Base-by-base conservation (phyloP, 64 coral and sea anemone species). In the Montipora capricornis region DNA sequence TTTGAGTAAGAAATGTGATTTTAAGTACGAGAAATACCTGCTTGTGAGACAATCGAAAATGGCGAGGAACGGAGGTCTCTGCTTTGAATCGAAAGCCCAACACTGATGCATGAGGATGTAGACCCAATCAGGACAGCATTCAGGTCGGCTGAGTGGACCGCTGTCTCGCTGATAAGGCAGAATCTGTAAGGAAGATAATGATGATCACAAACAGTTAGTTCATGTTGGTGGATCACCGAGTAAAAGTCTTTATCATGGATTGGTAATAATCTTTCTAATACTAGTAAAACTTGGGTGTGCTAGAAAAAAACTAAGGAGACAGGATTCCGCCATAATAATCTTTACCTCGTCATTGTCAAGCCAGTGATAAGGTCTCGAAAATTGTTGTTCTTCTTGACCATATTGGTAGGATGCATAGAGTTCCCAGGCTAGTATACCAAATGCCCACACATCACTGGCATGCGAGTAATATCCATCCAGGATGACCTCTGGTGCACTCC, bases 401-500 rank as follows among this genome's bases (percentile, higher is more conserved):
- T 14, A 19, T 46, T 59, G 15, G 16, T 16, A 73, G 19, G 94
- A 86, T 61, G 7, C 59, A 58, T 92, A 95, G 15, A 95, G 77
- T 75, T 95, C 94, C 83, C 78, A 95, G 6, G 82, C 57, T 44
- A 95, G 60, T 50, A 95, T 80, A 10, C 84, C 89, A 95, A 95
- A 95, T 50, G 94, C 87, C 90, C 90, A 95, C 2, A 95, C 78
- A 68, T 95, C 94, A 15, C 83, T 88, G 11, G 89, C 89, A 61
- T 92, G 89, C 0, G 94, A 87, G 60, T 92, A 95, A 47, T 76
- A 75, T 14, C 90, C 85, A 49, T 91, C 87, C 44, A 92, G 26
- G 5, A 89, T 95, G 16, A 92, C 90, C 68, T 95, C 94, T 91
- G 90, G 94, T 81, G 94, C 49, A 58, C 94, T 95, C 94, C 94